Evolutionary conservation across 2,888 invertebrate species (phyloP), one percentile per base, ranked within the genome.

Genomic region (Ichneumon xanthorius): DNA sequence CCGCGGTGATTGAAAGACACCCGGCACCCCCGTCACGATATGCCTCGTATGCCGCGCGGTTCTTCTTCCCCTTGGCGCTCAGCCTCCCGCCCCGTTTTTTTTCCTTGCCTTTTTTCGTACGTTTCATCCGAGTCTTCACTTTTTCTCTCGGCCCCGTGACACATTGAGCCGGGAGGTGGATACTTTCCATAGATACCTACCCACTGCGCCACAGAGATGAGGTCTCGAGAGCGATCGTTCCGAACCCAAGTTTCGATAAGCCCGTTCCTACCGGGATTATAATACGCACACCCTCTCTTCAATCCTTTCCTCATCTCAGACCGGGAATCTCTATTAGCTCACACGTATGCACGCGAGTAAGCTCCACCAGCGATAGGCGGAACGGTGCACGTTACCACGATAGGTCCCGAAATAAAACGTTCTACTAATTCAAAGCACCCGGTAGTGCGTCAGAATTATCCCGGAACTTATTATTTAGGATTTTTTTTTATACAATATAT

Each of bases 401-500:
- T 63, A 50, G 37, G 37, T 86, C 83, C 80, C 71, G 73, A 86
- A 86, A 86, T 86, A 86, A 82, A 53, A n/a, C 67, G 14, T 14
- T 40, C 19, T 58, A 72, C 19, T 19, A 53, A 53, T 53, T 79
- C 70, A 63, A 40, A 61, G 26, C 73, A 67, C 79, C 72, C 79
- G 80, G 61, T 72, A 86, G 85, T 40, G 63, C 37, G 33, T 3
- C 50, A 30, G 30, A 40, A 71, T 48, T 58, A 22, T 61, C 48
- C 45, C 37, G n/a, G 78, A 16, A 40, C n/a, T 26, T 61, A 5
- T 61, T 14, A 61, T 16, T 61, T n/a, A 26, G 61, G 22, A 58
- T 40, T 40, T 40, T 40, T 37, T 40, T 40, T 2, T 9, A 45
- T 45, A 16, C 5, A 16, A 14, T 45, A 40, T 40, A 40, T 7